Base-by-base conservation (phyloP, 2,888 invertebrate species). In the Drosophila buzzatii region DNA sequence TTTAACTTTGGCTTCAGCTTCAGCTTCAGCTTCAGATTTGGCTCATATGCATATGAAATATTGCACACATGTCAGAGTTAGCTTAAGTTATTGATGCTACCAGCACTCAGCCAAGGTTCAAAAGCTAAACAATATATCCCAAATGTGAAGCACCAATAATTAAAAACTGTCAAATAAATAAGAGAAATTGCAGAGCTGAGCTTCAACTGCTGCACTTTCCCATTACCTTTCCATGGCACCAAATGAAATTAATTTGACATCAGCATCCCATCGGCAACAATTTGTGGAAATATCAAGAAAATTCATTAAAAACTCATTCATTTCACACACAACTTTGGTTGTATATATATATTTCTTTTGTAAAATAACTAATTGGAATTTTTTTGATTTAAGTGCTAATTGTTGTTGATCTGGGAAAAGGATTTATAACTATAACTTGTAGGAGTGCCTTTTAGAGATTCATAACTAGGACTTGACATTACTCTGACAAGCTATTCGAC, bases 11-110 rank as follows among this genome's bases (percentile, higher is more conserved):
- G 37, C 27, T 20, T 20, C 6, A 35, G 51, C 20, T 20, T 5
- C 18, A 39, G 20, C 18, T 42, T 9, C 23, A 23, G 16, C 59
- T 56, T 18, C 20, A 35, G 35, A 18, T 51, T 53, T 37, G 16
- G 52, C 60, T 49, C 61, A 70, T 66, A 70, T 69, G 61, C 57
- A 78, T 78, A 68, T 77, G 86, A 88, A 71, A 71, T 83, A 82
- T 80, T 59, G 71, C 35, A 63, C 42, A n/a, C 37, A 45, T 71
- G 86, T 81, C 78, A 70, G 78, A 73, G 67, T 51, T 55, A 71
- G 74, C 67, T 82, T 70, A 82, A 67, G 71, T 61, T 76, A 76
- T 76, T 64, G 71, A 60, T 71, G 80, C 77, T 71, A 64, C 55
- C 41, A 57, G 16, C 47, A 58, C 65, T 62, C 41, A 14, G 7